Evolutionary conservation across 2,797 vertebrate genomes (phyloP).

Genomic region (Propithecus deckenii): DNA sequence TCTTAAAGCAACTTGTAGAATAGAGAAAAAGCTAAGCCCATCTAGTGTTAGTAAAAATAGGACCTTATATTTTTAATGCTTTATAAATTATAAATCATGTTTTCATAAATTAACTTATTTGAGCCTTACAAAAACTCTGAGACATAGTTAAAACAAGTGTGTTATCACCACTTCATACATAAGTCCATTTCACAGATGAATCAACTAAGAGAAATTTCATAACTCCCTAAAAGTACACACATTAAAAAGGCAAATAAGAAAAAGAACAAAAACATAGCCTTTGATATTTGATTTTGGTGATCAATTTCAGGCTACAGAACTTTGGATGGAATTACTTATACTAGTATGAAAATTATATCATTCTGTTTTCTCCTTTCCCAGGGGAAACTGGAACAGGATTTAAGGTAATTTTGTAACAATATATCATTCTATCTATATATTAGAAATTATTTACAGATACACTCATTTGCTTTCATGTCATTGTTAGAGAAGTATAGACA

Average conservation of each 20-base stretch:
- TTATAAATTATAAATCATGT: slow-evolving; percentile 10
- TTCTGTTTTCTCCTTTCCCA: not conserved
- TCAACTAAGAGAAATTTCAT: not conserved
- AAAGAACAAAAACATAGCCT: not conserved
- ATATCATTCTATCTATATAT: not conserved
- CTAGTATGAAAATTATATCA: not conserved
- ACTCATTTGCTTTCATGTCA: not conserved
- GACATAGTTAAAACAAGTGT: not conserved
- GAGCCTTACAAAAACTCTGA: not conserved
- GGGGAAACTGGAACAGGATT: not conserved
- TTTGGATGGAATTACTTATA: not conserved
- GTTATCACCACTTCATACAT: not conserved
- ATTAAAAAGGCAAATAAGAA: slow-evolving; percentile 10
- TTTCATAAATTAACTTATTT: slow-evolving; percentile 40
- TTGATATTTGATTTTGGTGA: not conserved
- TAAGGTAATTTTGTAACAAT: slow-evolving; percentile 15
- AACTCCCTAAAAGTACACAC: not conserved
- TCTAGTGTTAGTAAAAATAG: not conserved
- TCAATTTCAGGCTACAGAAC: not conserved
- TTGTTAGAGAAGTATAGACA: not conserved
- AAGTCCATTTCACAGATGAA: not conserved
- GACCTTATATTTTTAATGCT: slow-evolving; percentile 18
- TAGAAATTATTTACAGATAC: slow-evolving; percentile 29
- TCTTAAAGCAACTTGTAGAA: slow-evolving; percentile 21
- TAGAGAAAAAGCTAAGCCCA: not conserved